Percentiles rank a stretch among this genome's conserved stretches.
Conservation (phyloP, 2,888 invertebrate species). For the Mamestra brassicae region DNA sequence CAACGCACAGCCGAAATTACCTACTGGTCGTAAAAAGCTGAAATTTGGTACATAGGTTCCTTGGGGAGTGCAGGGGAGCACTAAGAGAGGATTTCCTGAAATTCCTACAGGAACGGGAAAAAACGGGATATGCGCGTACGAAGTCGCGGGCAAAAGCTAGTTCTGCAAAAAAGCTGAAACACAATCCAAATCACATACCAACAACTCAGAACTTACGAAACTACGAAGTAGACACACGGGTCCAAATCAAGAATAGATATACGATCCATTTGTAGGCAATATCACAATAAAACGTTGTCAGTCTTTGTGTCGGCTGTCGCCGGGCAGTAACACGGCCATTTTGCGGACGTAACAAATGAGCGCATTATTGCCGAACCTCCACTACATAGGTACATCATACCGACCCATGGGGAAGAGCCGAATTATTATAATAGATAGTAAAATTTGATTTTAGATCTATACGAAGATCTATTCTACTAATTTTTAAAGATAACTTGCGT, state of each 20-base stretch:
- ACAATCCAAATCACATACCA: conserved; percentile 4
- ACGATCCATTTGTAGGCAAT: conserved; percentile 87
- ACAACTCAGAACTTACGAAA: conserved; percentile 45
- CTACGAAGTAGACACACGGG: conserved; percentile 50
- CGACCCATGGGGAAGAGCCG: conserved; percentile 47
- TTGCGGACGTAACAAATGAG: conserved; percentile 88
- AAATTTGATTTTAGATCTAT: neutral
- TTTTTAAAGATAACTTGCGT: neutral
- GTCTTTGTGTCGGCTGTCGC: conserved; percentile 84
- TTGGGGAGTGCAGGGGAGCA: no score
- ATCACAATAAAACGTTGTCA: conserved; percentile 85
- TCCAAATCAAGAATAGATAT: conserved; percentile 74
- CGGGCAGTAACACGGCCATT: conserved; percentile 81
- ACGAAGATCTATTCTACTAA: neutral
- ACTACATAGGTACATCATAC: conserved; percentile 75
- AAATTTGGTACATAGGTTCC: no score
- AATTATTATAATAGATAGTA: conserved; percentile 50
- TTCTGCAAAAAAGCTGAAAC: neutral
- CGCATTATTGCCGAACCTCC: conserved; percentile 78
- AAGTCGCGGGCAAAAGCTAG: no score
- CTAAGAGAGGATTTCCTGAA: no score
- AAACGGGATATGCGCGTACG: no score
- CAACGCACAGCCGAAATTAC: no score
- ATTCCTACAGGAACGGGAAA: no score
- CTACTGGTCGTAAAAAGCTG: no score